phyloP scores from a whole-genome alignment of 2,888 invertebrate species.

The Anthoptus insignis region DNA sequence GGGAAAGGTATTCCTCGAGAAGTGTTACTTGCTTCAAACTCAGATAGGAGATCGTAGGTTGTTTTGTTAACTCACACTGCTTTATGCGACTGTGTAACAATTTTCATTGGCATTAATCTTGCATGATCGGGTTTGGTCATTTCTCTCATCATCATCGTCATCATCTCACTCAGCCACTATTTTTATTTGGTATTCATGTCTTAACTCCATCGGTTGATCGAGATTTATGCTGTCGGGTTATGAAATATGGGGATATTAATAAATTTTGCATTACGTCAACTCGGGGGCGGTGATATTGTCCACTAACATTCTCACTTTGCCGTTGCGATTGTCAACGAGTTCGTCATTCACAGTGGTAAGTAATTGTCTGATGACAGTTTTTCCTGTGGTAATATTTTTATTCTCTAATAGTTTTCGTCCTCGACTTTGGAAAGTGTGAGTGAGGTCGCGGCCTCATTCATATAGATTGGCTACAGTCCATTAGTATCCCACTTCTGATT shows the following conservation, averaged over 20 bases:
- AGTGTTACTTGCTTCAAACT: too few relatives aligned
- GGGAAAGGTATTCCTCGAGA: too few relatives aligned
- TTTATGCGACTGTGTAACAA: too few relatives aligned
- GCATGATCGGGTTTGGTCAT: too few relatives aligned
- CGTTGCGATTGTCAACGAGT: not conserved
- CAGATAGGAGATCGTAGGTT: too few relatives aligned
- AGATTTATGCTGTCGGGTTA: not conserved
- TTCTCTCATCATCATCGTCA: too few relatives aligned
- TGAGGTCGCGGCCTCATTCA: not conserved
- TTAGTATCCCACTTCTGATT: not conserved
- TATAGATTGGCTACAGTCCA: not conserved
- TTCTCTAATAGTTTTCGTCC: not conserved
- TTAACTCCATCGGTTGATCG: too few relatives aligned
- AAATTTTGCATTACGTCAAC: conserved; percentile 3
- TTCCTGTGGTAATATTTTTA: not conserved
- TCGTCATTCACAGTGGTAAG: not conserved
- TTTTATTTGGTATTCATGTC: too few relatives aligned
- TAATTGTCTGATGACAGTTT: conserved; percentile 6
- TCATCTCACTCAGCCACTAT: too few relatives aligned
- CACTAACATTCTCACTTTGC: not conserved
- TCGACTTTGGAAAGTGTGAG: not conserved
- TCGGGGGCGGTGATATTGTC: conserved; percentile 6
- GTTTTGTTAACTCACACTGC: too few relatives aligned
- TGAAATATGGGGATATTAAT: not conserved
- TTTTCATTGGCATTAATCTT: not conserved